A percentile compares a stretch with the other conserved stretches of the same genome.
Conservation (phyloP, 2,888 invertebrate species). For the Rhaphigaster nebulosa region DNA sequence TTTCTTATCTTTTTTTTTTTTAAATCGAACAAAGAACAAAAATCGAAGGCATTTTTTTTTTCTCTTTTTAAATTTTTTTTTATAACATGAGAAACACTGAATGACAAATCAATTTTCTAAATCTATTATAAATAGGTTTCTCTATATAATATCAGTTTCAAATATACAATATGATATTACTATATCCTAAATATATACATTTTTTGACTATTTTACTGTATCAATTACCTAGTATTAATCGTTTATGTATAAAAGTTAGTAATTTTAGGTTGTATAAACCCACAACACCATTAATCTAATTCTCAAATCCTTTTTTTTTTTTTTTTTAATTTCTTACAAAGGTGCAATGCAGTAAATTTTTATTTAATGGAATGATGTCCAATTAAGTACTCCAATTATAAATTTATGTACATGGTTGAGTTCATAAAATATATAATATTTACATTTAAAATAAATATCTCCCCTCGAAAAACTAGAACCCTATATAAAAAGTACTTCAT, state of each 20-base stretch:
- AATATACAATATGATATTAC: slow-evolving; percentile 55
- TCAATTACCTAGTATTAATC: slow-evolving; percentile 55
- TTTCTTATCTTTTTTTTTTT: neutral
- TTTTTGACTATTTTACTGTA: slow-evolving; percentile 50
- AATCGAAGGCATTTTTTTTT: slow-evolving; percentile 48
- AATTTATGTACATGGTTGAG: slow-evolving; percentile 56
- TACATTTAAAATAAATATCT: slow-evolving; percentile 58
- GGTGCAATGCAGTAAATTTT: slow-evolving; percentile 53
- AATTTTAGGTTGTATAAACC: slow-evolving; percentile 61
- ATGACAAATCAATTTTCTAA: slow-evolving; percentile 56
- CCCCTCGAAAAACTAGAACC: slow-evolving; percentile 51
- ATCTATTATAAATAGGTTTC: slow-evolving; percentile 56
- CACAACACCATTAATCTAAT: slow-evolving; percentile 61
- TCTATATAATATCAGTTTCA: slow-evolving; percentile 57
- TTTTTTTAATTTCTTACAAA: slow-evolving; percentile 33
- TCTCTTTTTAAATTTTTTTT: neutral
- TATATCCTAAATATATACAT: slow-evolving; percentile 58
- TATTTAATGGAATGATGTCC: slow-evolving; percentile 61
- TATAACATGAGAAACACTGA: slow-evolving; percentile 51
- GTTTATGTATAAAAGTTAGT: slow-evolving; percentile 64
- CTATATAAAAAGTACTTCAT: slow-evolving; percentile 50
- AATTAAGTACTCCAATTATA: slow-evolving; percentile 62
- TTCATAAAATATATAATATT: slow-evolving; percentile 59
- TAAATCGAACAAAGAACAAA: slow-evolving; percentile 51
- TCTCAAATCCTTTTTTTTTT: slow-evolving; percentile 5